Conservation (phyloP, 2,113 vertebrate species). For the Colaptes auratus region DNA sequence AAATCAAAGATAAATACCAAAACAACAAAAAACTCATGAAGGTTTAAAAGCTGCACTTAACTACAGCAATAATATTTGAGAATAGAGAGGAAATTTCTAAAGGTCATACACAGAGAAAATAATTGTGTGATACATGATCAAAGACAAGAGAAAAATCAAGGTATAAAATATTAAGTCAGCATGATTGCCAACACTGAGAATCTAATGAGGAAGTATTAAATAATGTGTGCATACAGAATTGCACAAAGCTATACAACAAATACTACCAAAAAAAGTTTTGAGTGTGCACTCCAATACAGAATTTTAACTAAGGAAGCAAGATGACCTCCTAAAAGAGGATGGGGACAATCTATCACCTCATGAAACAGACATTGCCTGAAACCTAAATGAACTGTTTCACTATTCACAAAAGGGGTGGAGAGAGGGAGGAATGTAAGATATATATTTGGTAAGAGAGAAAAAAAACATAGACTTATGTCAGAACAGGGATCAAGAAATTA, state of each 20-base stretch:
- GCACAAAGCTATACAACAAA: neutral
- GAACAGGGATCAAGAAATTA: constrained; percentile 39
- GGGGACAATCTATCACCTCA: constrained; percentile 35
- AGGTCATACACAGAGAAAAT: neutral
- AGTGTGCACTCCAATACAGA: neutral
- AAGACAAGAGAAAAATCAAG: neutral
- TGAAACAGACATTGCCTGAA: neutral
- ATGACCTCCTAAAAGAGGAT: neutral
- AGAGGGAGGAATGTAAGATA: constrained; percentile 15
- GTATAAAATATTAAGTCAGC: neutral
- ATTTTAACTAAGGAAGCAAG: neutral
- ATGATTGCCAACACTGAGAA: neutral
- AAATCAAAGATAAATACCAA: neutral
- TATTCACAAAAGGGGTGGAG: constrained; percentile 17
- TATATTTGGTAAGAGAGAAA: constrained; percentile 43
- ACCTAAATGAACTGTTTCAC: constrained; percentile 21
- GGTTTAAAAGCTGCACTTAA: neutral
- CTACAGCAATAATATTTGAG: neutral
- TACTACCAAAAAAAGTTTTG: neutral
- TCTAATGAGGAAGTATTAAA: neutral
- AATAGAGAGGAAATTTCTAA: neutral
- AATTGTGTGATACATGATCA: neutral
- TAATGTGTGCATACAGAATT: neutral
- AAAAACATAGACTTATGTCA: constrained; percentile 42
- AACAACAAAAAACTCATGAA: neutral